Evolutionary conservation across 1,140 invertebrate species (phyloP), one percentile per base, ranked within the genome.

Genomic region (Brachionus asplanchnoidis): DNA sequence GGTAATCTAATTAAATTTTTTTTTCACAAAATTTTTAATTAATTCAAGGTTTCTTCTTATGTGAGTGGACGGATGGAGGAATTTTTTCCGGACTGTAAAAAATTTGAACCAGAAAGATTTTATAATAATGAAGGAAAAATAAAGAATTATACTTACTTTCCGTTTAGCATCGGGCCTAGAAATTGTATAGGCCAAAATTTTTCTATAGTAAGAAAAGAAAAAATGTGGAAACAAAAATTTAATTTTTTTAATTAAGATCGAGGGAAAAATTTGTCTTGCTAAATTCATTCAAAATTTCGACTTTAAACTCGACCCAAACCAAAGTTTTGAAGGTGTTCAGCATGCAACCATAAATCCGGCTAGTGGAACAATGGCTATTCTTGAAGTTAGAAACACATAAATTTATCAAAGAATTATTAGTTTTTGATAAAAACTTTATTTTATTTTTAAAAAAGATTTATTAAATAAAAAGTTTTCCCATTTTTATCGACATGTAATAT

Each of bases 171-270:
- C 3, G 77, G 77, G 9, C 42, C 77, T 20, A 26, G 77, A 36
- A 80, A 65, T 65, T 80, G 77, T 20, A 80, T 80, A 11, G 77
- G 77, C 8, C 77, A 80, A 65, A 80, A 80, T 65, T 80, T 80
- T 80, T 28, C 42, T 23, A 23, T 60, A 14, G 77, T 80, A 80
- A 80, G 11, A 0, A 7, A 1, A n/a, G 0, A 26, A 50, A 14
- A 17, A 17, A 14, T 53, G 0, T 17, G 8, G 3, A 36, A 42
- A 14, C 0, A n/a, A 14, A n/a, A 79, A 79, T 79, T 53, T 1
- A 36, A 26, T 78, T 78, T 26, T 32, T 79, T 23, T 53, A 8
- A 17, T 23, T n/a, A 14, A 80, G 77, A 56, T 80, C 32, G 46
- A 60, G 8, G 77, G 77, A 23, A 80, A 80, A 40, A 80, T 80